Conservation (phyloP, 1,140 invertebrate species). For the Scaptomyza graminum region DNA sequence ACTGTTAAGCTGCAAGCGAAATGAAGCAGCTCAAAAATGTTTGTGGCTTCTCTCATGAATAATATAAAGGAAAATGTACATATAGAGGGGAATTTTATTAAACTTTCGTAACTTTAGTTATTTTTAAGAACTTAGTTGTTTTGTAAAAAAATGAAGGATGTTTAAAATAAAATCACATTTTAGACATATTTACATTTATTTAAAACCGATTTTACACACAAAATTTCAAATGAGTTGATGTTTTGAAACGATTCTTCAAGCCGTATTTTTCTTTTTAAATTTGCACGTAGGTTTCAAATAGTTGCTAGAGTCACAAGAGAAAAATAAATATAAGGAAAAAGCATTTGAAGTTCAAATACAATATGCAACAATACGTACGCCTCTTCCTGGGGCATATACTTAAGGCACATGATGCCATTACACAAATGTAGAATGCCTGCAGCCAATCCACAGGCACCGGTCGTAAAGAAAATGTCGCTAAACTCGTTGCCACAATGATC, state of each 20-base stretch:
- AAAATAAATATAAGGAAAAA: not conserved
- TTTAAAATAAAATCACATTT: too few species aligned
- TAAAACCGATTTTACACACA: not conserved
- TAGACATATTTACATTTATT: not conserved
- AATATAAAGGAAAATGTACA: constrained; percentile 24
- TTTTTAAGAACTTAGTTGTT: too few species aligned
- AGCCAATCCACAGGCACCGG: constrained; percentile 29
- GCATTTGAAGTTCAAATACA: not conserved
- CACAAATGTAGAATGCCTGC: constrained; percentile 56
- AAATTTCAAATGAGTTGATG: too few species aligned
- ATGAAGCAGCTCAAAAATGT: constrained; percentile 4
- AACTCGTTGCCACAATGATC: constrained; percentile 53
- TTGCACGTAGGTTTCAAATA: constrained; percentile 17
- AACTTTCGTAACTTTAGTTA: constrained; percentile 2
- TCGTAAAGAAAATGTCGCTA: constrained; percentile 32
- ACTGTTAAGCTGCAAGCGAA: constrained; percentile 16
- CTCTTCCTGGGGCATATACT: constrained; percentile 47
- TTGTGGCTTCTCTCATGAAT: constrained; percentile 27
- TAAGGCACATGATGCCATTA: constrained; percentile 57
- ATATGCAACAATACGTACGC: constrained; percentile 47
- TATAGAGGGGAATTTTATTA: constrained; percentile 1
- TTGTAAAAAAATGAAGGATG: too few species aligned
- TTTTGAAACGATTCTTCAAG: too few species aligned
- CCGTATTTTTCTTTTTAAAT: not conserved
- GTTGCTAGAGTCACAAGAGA: not conserved